phyloP scores from a whole-genome alignment of 2,113 vertebrate species.

The Cheilinus undulatus region DNA sequence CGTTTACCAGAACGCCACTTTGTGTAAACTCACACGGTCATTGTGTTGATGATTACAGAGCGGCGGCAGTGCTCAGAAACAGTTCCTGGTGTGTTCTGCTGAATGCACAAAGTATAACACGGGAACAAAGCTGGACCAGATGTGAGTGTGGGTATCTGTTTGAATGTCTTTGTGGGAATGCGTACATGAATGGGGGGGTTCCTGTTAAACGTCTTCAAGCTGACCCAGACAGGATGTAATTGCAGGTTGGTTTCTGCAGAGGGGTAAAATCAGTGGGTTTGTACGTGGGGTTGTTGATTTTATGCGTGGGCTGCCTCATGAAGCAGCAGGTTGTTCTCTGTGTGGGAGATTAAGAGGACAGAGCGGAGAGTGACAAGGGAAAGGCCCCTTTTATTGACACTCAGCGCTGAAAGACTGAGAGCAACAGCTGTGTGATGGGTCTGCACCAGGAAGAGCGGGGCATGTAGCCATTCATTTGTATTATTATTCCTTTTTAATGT shows the following conservation, averaged over 20 bases:
- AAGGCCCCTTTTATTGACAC: slow-evolving; percentile 40
- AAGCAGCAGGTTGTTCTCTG: slow-evolving; percentile 39
- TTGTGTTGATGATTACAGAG: slow-evolving; percentile 80
- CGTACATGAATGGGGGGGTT: slow-evolving; percentile 9
- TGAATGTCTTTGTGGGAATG: slow-evolving; percentile 18
- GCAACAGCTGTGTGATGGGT: slow-evolving; percentile 57
- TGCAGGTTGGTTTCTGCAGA: slow-evolving; percentile 39
- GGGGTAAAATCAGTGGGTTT: slow-evolving; percentile 50
- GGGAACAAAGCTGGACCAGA: slow-evolving; percentile 71
- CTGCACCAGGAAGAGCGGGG: neutral
- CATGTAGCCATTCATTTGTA: too few species aligned
- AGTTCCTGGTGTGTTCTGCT: slow-evolving; percentile 34
- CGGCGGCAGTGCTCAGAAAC: slow-evolving; percentile 15
- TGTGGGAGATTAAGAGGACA: slow-evolving; percentile 27
- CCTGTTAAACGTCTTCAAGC: slow-evolving; percentile 48
- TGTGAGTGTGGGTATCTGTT: slow-evolving; percentile 42
- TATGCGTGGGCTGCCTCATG: slow-evolving; percentile 36
- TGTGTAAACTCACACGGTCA: slow-evolving; percentile 67
- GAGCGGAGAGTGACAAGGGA: slow-evolving; percentile 44
- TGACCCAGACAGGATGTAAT: slow-evolving; percentile 62
- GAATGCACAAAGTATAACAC: slow-evolving; percentile 52
- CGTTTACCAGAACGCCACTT: slow-evolving; percentile 53
- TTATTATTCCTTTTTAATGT: too few species aligned
- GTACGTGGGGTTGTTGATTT: slow-evolving; percentile 21
- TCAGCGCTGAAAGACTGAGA: slow-evolving; percentile 43